Conservation (phyloP, 1,140 invertebrate species). For the Aplysia californica region DNA sequence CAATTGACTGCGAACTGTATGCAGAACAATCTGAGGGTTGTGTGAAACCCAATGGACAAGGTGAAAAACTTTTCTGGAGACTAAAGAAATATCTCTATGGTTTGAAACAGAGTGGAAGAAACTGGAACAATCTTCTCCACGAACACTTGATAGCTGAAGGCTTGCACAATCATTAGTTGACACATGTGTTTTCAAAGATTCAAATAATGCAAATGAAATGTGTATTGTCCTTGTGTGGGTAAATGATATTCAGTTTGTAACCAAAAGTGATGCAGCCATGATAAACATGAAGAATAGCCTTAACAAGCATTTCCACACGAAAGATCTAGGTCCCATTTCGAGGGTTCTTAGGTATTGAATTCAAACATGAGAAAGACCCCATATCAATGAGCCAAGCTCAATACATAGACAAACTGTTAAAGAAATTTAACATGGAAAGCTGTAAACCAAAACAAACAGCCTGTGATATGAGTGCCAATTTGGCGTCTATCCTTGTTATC, state of each 20-base stretch:
- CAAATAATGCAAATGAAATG: no score
- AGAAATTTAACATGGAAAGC: constrained; percentile 2
- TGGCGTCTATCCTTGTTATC: no score
- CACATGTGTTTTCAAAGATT: no score
- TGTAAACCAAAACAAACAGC: background rate
- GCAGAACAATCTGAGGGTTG: background rate
- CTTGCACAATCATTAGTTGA: no score
- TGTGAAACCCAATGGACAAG: background rate
- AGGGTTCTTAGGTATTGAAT: background rate
- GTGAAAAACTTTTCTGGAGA: background rate
- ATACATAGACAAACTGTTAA: constrained; percentile 2
- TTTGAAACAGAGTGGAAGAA: no score
- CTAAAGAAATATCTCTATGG: no score
- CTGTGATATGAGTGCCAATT: background rate
- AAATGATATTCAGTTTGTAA: background rate
- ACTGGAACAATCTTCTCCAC: no score
- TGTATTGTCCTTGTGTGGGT: no score
- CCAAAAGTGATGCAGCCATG: background rate
- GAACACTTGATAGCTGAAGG: no score
- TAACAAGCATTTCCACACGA: background rate
- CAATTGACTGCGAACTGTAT: constrained; percentile 25
- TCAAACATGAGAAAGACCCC: background rate
- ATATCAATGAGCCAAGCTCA: constrained; percentile 2
- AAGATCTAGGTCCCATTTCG: background rate
- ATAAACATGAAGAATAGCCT: background rate